Conservation (phyloP, 2,888 invertebrate genomes). For the Amphipoea lucens region DNA sequence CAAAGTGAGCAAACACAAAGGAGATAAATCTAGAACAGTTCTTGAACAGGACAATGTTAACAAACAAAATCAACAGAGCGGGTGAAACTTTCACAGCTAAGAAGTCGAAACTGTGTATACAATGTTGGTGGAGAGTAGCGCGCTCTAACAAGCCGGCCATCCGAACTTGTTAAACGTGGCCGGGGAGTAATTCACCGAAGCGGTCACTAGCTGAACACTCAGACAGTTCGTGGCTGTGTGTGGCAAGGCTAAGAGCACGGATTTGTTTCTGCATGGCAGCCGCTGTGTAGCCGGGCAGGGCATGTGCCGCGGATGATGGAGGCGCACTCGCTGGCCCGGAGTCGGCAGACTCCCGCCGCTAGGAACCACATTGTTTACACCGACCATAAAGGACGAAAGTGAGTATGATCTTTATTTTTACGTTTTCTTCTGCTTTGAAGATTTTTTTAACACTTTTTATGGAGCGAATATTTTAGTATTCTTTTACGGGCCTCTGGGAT, state of each 20-base stretch:
- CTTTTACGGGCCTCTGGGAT: conserved; percentile 31
- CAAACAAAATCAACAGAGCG: conserved; percentile 86
- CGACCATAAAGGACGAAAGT: conserved; percentile 89
- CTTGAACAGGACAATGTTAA: conserved; percentile 81
- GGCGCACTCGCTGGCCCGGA: conserved; percentile 80
- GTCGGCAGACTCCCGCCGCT: conserved; percentile 82
- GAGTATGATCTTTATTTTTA: conserved; percentile 72
- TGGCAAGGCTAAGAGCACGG: conserved; percentile 57
- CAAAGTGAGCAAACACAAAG: conserved; percentile 67
- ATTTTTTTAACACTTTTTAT: conserved; percentile 22
- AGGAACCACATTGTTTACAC: conserved; percentile 89
- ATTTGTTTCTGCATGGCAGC: conserved; percentile 64
- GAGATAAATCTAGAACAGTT: conserved; percentile 68
- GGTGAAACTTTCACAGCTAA: conserved; percentile 85
- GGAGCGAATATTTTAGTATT: conserved; percentile 24
- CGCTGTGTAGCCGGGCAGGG: conserved; percentile 57
- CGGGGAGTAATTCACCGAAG: conserved; percentile 81
- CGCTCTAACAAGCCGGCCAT: conserved; percentile 87
- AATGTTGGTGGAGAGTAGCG: conserved; percentile 81
- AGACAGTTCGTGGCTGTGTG: conserved; percentile 75
- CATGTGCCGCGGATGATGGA: conserved; percentile 79
- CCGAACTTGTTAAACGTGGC: conserved; percentile 85
- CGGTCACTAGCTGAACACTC: conserved; percentile 76
- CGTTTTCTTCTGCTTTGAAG: neutral
- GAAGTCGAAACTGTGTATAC: conserved; percentile 86